phyloP scores from a whole-genome alignment of 2,888 invertebrate genomes.

The Xylota sylvarum region DNA sequence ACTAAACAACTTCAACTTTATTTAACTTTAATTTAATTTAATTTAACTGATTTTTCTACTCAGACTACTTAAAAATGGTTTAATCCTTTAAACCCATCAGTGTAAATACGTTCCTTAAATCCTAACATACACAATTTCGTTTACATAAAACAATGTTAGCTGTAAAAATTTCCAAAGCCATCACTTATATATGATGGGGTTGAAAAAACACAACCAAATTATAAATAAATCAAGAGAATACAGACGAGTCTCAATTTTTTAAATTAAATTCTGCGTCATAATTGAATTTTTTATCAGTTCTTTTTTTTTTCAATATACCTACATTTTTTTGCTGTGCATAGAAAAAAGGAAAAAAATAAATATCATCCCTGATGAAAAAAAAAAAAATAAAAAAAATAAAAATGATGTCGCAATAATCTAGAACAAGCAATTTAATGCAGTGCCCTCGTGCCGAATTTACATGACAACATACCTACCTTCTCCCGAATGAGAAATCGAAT shows the following conservation, averaged over 20 bases:
- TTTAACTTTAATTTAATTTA: too few relatives aligned
- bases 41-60: too few relatives aligned
- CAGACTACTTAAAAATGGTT: too few relatives aligned
- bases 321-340: neutral
- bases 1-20: too few relatives aligned
- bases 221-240: neutral
- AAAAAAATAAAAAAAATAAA: neutral
- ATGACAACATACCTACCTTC: neutral
- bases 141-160: neutral
- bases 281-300: conserved; percentile 4
- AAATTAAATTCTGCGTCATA: conserved; percentile 10
- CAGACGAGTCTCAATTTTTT: neutral
- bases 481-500: neutral
- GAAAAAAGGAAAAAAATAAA: neutral
- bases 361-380: neutral
- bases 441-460: conserved; percentile 10
- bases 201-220: neutral
- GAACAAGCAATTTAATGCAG: conserved; percentile 1
- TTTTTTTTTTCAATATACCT: neutral
- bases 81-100: too few relatives aligned
- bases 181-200: neutral
- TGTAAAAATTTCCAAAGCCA: neutral
- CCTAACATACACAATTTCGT: too few relatives aligned
- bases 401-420: conserved; percentile 6
- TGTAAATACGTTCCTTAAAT: too few relatives aligned